Base-by-base conservation (phyloP, 1,140 invertebrate species). In the Sogatella furcifera region DNA sequence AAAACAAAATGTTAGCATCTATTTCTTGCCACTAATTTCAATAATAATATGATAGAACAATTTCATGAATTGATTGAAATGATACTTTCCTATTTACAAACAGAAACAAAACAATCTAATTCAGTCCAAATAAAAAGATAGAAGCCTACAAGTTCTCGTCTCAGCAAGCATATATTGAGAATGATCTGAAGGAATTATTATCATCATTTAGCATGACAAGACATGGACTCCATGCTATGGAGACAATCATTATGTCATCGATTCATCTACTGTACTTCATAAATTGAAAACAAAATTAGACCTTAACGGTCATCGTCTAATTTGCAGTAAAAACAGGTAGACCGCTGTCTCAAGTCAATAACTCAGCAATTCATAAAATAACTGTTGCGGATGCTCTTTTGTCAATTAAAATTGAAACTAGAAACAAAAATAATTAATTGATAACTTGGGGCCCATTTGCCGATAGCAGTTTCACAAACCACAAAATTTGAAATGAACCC, bases 401-500 rank as follows among this genome's bases (percentile, higher is more conserved):
- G 34, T 38, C 34, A 38, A 38, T 38, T n/a, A 31, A 10, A 38
- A 38, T 38, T 38, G 3, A 10, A 38, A 38, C 34, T 38, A 38
- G 34, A 38, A 38, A 38, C 11, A 10, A 49, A 49, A 49, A 19
- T n/a, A n/a, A n/a, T n/a, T n/a, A n/a, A n/a, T n/a, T n/a, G 10
- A 11, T 49, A 49, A 49, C 46, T 49, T 49, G 46, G 46, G 46
- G 46, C 21, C 46, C 46, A 49, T 49, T 49, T 49, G 46, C 46
- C 21, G 46, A 10, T 19, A 17, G 46, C 46, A 49, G 46, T 49
- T 19, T 8, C 21, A 11, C 21, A 49, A 49, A 17, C 21, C 15
- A 49, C 46, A 22, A 49, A 15, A 17, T 10, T 49, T 49, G 21
- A 17, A 49, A 49, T 49, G 46, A 49, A 49, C 46, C 46, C 46